Base-by-base conservation (phyloP, 2,888 invertebrate species). In the Timandra comae region DNA sequence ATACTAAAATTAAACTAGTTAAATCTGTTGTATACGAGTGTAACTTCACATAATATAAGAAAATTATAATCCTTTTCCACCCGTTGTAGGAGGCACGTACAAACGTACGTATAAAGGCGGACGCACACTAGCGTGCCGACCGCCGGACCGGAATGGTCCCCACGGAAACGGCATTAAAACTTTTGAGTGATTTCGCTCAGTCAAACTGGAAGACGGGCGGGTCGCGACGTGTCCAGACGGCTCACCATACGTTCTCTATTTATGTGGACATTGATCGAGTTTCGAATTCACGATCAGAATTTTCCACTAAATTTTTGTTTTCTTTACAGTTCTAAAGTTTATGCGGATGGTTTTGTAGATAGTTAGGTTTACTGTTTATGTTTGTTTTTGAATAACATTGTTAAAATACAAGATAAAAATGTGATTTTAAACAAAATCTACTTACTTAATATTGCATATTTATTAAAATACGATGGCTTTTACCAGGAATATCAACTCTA, bases 151-250 rank as follows among this genome's bases (percentile, higher is more conserved):
- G 59, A 62, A 60, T 69, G 56, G 60, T 70, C 70, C 67, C 75
- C 63, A 66, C 80, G 82, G 81, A 84, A 79, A 68, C 74, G 71
- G 77, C 77, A 81, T 84, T 82, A 82, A 84, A 84, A 84, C 74
- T 82, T 82, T 82, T 81, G 82, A 82, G 81, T 82, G 82, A 82
- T 82, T 82, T 76, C 77, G 78, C 77, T 80, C 82, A 77, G 80
- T 82, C 81, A 79, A 79, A 78, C 77, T 65, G 75, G 72, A 77
- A 78, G 78, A 79, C 76, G 76, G 71, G 63, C 57, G 56, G 57
- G 63, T 74, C 70, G 72, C 66, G 62, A 62, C 49, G 29, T 45
- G 44, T 45, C 49, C 36, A 16, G 16, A 16, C 16, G 50, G 55
- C 11, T 61, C 63, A 41, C 59, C 56, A 58, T 46, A 45, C 54